Conservation (phyloP, 2,888 invertebrate species). For the Tenthredo notha region DNA sequence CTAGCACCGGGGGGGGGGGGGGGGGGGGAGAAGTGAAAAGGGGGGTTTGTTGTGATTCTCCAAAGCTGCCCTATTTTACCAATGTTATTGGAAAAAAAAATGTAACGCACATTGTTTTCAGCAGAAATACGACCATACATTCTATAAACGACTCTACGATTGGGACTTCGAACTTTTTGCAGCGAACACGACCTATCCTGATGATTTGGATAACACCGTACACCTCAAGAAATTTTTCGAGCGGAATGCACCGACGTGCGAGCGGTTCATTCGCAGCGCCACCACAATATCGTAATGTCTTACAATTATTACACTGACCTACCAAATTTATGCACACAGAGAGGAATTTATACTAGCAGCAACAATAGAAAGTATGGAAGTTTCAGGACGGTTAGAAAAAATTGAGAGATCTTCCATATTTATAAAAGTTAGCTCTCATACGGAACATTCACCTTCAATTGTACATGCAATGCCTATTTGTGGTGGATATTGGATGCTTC, state of each 20-base stretch:
- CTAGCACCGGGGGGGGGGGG: too few species aligned
- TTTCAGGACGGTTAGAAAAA: not conserved
- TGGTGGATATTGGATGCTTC: too few species aligned
- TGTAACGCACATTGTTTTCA: not conserved
- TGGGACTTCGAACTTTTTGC: slow-evolving; percentile 90
- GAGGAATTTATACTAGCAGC: not conserved
- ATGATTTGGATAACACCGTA: not conserved
- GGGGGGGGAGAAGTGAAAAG: too few species aligned
- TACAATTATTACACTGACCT: not conserved
- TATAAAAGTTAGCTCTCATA: not conserved
- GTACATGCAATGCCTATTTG: too few species aligned
- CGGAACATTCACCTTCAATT: too few species aligned
- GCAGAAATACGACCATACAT: not conserved
- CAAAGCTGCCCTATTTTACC: too few species aligned
- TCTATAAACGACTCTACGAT: slow-evolving; percentile 81
- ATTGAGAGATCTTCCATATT: not conserved
- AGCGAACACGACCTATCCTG: slow-evolving; percentile 64
- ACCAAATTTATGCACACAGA: not conserved
- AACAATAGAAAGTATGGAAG: not conserved
- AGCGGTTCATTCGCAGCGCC: not conserved
- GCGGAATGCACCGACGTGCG: slow-evolving; percentile 4
- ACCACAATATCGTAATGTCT: not conserved
- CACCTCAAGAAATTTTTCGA: not conserved
- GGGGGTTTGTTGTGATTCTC: too few species aligned
- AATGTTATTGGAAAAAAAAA: not conserved